Base-by-base conservation (phyloP, 2,888 invertebrate genomes). In the Proisotoma minuta region DNA sequence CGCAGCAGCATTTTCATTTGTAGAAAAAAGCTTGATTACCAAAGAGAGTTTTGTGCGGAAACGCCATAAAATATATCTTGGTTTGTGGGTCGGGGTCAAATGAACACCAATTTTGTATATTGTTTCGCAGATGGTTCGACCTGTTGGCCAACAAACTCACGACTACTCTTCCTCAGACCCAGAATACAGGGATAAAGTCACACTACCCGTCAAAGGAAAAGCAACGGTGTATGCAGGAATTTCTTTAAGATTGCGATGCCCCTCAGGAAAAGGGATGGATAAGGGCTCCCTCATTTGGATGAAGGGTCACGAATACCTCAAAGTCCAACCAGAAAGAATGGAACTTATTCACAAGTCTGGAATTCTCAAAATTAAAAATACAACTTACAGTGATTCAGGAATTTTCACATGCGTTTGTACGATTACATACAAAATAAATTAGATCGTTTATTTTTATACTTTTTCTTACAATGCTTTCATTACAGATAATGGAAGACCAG, bases 171-270 rank as follows among this genome's bases (percentile, higher is more conserved):
- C n/a, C n/a, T n/a, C 90, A 64, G 93, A 94, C 75, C 87, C 87
- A 69, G 89, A 89, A 75, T 85, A 87, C 0, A 88, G 88, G 78
- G 86, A 86, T 67, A 88, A 88, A 79, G 85, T 91, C 15, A 87
- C 88, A 1, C 81, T 95, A 0, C 91, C 90, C 78, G 88, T 96
- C 0, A 95, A 94, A 0, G 95, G 94, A 0, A 87, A 87, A 1
- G 96, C 94, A 0, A 88, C 88, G 1, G 87, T 96, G 52, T 94
- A 90, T 80, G 86, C 89, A 74, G 95, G 94, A 8, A 91, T 93
- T 0, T 89, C 89, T 75, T 86, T 96, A 63, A 94, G 94, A 79
- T 91, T 96, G 72, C 91, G 93, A 76, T 96, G 96, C 76, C 95
- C 95, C 0, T 91, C 66, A 8, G 61, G 60, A 12, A 68, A 68